These are phyloP conservation scores for Strigops habroptila DNA, from an alignment of 2,113 vertebrate genomes.

Conservation along the genomic window DNA sequence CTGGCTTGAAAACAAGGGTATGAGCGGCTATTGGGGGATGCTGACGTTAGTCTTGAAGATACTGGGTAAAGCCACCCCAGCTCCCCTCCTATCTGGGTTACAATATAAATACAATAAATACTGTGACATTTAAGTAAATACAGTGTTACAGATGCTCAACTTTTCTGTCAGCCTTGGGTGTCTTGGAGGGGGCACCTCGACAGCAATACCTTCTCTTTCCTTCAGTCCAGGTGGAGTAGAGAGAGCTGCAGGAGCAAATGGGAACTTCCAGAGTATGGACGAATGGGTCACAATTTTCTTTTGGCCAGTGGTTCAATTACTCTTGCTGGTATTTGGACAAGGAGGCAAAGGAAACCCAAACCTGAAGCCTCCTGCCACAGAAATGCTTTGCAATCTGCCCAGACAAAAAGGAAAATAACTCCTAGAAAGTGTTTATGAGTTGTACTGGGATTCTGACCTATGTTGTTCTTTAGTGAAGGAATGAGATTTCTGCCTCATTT, in stretches of 20 bases:
- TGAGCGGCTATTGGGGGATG: rapidly evolving
- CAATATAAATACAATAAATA: background rate
- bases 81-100: background rate
- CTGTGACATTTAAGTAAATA: background rate
- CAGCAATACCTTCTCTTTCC: background rate
- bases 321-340: background rate
- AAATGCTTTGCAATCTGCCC: background rate
- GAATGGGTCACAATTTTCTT: background rate
- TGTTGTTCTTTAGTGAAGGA: background rate
- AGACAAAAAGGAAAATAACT: background rate
- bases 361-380: background rate
- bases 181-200: background rate
- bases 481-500: background rate
- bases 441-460: background rate
- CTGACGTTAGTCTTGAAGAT: background rate
- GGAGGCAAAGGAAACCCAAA: background rate
- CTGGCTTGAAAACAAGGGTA: background rate
- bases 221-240: background rate
- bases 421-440: background rate
- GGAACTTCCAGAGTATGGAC: background rate
- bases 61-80: background rate
- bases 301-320: background rate
- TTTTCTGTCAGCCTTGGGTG: background rate
- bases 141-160: background rate
- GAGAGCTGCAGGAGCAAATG: background rate